phyloP scores from a whole-genome alignment of 2,797 vertebrate species.

The Molossus molossus region DNA sequence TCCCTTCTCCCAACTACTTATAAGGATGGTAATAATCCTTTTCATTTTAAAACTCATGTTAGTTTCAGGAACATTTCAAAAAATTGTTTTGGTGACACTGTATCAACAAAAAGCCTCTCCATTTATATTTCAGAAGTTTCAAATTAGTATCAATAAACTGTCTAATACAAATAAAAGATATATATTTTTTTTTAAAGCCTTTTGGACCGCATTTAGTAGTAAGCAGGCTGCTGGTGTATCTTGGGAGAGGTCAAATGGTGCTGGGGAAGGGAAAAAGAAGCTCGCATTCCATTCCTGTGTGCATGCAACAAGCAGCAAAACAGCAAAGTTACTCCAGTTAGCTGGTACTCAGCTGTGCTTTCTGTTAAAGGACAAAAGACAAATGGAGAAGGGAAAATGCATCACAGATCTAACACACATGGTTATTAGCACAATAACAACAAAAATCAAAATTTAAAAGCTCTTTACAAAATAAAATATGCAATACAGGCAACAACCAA shows the following conservation, averaged over 20 bases:
- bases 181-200: constrained; percentile 87
- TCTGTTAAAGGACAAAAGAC: constrained; percentile 93
- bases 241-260: constrained; percentile 94
- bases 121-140: constrained; percentile 83
- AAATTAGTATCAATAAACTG: constrained; percentile 86
- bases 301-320: constrained; percentile 98
- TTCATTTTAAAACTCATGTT: constrained; percentile 77
- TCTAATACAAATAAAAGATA: constrained; percentile 83
- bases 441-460: constrained; percentile 81
- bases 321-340: constrained; percentile 94
- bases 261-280: constrained; percentile 93
- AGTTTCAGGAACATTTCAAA: constrained; percentile 84
- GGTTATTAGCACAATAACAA: constrained; percentile 88
- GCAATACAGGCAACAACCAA: constrained; percentile 35
- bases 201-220: constrained; percentile 93
- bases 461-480: constrained; percentile 65
- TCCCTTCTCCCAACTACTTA: constrained; percentile 84
- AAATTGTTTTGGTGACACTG: constrained; percentile 78
- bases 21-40: constrained; percentile 84
- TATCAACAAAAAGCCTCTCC: constrained; percentile 88
- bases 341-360: constrained; percentile 93
- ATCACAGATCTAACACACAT: constrained; percentile 90
- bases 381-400: constrained; percentile 91
- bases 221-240: constrained; percentile 93
- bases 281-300: constrained; percentile 95